A percentile compares a stretch with the other conserved stretches of the same genome.
These are phyloP conservation scores for Plebejus anna DNA, from an alignment of 2,888 invertebrate genomes.

Conservation along the genomic window DNA sequence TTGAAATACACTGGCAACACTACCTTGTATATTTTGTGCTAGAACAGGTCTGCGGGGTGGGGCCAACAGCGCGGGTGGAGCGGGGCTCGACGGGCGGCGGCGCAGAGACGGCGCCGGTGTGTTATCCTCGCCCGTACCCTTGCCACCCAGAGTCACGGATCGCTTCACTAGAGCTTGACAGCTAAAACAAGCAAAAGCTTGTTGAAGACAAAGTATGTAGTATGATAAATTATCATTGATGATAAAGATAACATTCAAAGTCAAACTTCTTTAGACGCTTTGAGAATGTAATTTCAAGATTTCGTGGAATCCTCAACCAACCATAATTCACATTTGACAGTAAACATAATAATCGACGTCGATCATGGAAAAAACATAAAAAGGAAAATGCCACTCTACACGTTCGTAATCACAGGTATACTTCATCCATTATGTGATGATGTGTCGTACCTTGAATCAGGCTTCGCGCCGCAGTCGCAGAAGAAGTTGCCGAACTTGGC, in stretches of 20 bases:
- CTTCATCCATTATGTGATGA: no score
- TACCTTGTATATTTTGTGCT: constrained; percentile 70
- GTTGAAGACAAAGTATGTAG: not conserved
- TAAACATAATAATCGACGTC: no score
- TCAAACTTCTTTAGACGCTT: no score
- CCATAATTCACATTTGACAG: no score
- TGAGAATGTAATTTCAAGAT: no score
- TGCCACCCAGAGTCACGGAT: constrained; percentile 61
- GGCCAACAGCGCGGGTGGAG: constrained; percentile 48
- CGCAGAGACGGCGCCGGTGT: constrained; percentile 70
- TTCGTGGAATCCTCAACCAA: no score
- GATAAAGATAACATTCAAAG: not conserved
- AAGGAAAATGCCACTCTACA: no score
- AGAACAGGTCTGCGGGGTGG: constrained; percentile 57
- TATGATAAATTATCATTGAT: no score
- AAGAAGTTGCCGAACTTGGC: constrained; percentile 99
- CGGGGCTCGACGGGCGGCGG: constrained; percentile 70
- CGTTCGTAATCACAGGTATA: no score
- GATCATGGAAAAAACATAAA: no score
- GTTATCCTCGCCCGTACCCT: constrained; percentile 57
- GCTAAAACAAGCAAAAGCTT: constrained; percentile 42
- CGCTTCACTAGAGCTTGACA: constrained; percentile 74
- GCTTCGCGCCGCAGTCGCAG: constrained; percentile 99
- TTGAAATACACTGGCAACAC: not conserved
- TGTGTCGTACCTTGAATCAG: constrained; percentile 80